phyloP scores from a whole-genome alignment of 2,113 vertebrate species.

The Xiphias gladius region DNA sequence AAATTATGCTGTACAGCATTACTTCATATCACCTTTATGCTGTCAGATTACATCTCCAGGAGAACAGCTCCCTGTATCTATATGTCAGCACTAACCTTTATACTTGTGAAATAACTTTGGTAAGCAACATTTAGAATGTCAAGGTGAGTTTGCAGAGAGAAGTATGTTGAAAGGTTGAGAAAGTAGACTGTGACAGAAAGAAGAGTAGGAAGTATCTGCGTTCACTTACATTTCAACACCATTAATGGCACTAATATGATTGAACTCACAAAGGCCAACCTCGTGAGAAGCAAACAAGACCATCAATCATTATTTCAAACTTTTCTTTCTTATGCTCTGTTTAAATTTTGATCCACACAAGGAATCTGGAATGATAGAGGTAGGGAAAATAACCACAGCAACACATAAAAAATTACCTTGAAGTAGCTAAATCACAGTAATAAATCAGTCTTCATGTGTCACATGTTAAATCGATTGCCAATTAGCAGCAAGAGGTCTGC shows the following conservation, averaged over 20 bases:
- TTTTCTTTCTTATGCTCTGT: neutral
- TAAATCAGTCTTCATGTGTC: conserved; percentile 8
- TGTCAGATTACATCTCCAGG: conserved; percentile 2
- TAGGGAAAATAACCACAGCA: neutral
- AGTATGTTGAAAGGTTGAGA: conserved; percentile 10
- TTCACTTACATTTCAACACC: conserved; percentile 20
- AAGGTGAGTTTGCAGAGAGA: conserved; percentile 17
- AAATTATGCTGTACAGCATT: conserved; percentile 5
- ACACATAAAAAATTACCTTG: neutral
- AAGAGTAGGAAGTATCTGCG: conserved; percentile 6
- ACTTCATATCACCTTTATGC: neutral
- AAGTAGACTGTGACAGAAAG: neutral
- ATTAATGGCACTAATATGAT: conserved; percentile 16
- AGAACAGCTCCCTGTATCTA: neutral
- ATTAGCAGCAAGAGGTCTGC: conserved; percentile 29
- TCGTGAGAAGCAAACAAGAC: conserved; percentile 6
- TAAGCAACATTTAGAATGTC: conserved; percentile 12
- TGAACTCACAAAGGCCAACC: conserved; percentile 9
- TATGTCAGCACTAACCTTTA: conserved; percentile 32
- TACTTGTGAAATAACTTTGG: neutral
- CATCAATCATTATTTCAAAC: conserved; percentile 33
- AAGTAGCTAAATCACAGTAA: neutral
- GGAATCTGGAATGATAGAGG: neutral
- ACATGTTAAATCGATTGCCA: neutral
- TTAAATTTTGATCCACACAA: conserved; percentile 4